These are phyloP conservation scores for Musca domestica DNA, from an alignment of 1,140 invertebrate species.

Conservation along the genomic window DNA sequence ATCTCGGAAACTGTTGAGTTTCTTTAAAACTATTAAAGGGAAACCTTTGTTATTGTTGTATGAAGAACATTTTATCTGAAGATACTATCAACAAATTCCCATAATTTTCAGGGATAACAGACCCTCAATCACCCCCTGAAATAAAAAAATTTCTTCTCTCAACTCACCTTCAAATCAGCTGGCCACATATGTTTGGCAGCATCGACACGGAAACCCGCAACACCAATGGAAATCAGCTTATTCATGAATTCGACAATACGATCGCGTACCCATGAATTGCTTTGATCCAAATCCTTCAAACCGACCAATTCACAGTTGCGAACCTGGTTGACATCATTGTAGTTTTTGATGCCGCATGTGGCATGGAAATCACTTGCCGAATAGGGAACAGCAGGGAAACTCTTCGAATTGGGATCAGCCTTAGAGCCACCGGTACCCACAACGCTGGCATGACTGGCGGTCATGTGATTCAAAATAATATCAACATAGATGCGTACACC, in stretches of 20 bases:
- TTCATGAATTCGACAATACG: constrained; percentile 70
- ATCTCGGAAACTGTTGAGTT: too few species aligned
- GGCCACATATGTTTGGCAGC: constrained; percentile 80
- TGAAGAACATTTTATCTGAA: too few species aligned
- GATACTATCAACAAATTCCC: too few species aligned
- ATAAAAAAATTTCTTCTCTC: neutral
- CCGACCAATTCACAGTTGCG: constrained; percentile 71
- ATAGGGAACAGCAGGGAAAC: constrained; percentile 64
- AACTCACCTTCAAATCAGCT: constrained; percentile 56
- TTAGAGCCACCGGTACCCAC: constrained; percentile 61
- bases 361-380: constrained; percentile 59
- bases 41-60: too few species aligned
- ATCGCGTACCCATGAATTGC: constrained; percentile 62
- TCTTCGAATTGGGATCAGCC: constrained; percentile 54
- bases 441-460: constrained; percentile 48
- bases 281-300: constrained; percentile 69
- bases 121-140: neutral
- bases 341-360: constrained; percentile 58
- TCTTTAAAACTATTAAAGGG: too few species aligned
- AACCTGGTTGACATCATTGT: constrained; percentile 61
- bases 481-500: constrained; percentile 83
- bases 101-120: neutral
- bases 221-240: constrained; percentile 67
- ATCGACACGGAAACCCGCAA: constrained; percentile 73
- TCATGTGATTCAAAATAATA: constrained; percentile 79